These are phyloP conservation scores for Deroptyus accipitrinus DNA, from an alignment of 2,113 vertebrate species.

Conservation along the genomic window DNA sequence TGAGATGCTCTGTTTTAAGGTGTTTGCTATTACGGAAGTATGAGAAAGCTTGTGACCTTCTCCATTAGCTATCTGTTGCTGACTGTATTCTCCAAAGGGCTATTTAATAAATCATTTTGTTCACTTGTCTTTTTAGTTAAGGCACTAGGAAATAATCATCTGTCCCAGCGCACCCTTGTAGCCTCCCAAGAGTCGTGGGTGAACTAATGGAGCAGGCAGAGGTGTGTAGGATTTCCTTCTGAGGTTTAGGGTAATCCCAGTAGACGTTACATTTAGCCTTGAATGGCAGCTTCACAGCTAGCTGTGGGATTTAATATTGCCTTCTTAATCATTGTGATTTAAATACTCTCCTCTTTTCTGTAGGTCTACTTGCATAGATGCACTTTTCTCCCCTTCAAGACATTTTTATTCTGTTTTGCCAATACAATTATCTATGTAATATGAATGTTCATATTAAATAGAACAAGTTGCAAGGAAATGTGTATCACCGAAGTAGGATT, in stretches of 20 bases:
- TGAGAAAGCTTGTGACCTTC: background rate
- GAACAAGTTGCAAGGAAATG: background rate
- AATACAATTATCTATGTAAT: background rate
- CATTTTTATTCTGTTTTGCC: background rate
- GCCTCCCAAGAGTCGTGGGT: conserved; percentile 47
- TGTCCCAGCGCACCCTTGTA: conserved; percentile 44
- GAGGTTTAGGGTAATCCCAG: background rate
- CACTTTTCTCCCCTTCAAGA: background rate
- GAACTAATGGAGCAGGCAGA: conserved; percentile 2
- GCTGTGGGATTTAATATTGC: background rate
- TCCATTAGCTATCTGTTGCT: background rate
- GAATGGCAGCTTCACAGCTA: background rate
- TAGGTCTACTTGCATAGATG: fast-evolving
- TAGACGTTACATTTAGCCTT: background rate
- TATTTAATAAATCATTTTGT: conserved; percentile 1
- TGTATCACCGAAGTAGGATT: background rate
- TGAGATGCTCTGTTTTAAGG: background rate
- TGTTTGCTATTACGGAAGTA: background rate
- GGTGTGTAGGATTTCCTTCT: background rate
- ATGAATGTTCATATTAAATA: background rate
- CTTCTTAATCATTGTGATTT: background rate
- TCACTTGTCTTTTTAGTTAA: conserved; percentile 34
- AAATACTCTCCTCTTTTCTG: background rate
- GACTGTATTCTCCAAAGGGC: conserved; percentile 43
- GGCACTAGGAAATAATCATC: conserved; percentile 66